Evolutionary conservation across 2,797 vertebrate genomes (phyloP).

Genomic region (Danio albolineatus): DNA sequence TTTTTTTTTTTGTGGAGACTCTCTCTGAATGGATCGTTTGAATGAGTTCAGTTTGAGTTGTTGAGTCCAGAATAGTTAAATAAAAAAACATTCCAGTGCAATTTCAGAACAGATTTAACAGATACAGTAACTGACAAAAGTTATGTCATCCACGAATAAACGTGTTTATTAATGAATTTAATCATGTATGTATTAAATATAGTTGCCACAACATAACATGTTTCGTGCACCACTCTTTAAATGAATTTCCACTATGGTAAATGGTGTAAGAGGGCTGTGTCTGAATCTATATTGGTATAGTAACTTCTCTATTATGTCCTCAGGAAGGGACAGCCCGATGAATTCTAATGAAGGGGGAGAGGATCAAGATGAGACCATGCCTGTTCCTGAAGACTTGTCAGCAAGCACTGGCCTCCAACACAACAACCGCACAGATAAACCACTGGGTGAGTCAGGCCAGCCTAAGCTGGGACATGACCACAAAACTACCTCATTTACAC

Average conservation of each 20-base stretch:
- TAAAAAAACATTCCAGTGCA: no score
- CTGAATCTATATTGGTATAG: conserved; percentile 9
- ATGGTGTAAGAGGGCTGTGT: not conserved
- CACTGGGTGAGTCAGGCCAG: conserved; percentile 78
- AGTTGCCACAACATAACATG: no score
- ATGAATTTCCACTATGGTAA: not conserved
- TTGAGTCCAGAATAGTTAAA: no score
- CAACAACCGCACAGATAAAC: conserved; percentile 88
- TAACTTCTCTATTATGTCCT: conserved; percentile 56
- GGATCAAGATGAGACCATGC: conserved; percentile 95
- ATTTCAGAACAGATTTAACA: no score
- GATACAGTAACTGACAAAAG: no score
- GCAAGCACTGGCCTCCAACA: conserved; percentile 88
- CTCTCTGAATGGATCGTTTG: no score
- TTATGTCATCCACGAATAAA: no score
- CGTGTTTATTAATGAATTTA: no score
- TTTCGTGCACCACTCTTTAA: not conserved
- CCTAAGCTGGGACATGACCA: conserved; percentile 25
- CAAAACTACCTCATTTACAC: conserved; percentile 37
- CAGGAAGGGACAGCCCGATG: conserved; percentile 90
- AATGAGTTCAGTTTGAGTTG: no score
- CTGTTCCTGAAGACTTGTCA: conserved; percentile 96
- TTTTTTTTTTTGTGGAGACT: no score
- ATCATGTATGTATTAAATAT: no score
- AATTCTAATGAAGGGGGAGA: conserved; percentile 87